A percentile compares a stretch with the other conserved stretches of the same genome.
Evolutionary conservation across 2,888 invertebrate species (phyloP).

Genomic region (Abrostola triplasia): DNA sequence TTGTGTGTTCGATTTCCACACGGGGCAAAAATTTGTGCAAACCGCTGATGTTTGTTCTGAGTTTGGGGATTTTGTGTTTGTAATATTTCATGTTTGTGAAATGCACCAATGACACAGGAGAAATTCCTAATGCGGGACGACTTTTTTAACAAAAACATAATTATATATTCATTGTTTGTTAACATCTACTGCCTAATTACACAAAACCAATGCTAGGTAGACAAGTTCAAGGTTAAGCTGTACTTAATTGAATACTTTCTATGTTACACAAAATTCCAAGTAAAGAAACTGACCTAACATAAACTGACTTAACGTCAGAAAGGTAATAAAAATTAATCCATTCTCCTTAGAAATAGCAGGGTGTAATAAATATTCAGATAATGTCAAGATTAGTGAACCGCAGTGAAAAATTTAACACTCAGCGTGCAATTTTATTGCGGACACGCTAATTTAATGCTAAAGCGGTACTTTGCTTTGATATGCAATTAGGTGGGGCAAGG

Average conservation of each 20-base stretch:
- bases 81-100: too few species aligned
- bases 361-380: slow-evolving; percentile 49
- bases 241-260: too few species aligned
- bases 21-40: too few species aligned
- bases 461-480: slow-evolving; percentile 6
- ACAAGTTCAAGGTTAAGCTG: not conserved
- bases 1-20: too few species aligned
- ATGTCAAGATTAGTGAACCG: slow-evolving; percentile 45
- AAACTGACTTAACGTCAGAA: slow-evolving; percentile 34
- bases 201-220: slow-evolving; percentile 2
- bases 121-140: too few species aligned
- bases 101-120: too few species aligned
- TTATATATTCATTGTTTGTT: too few species aligned
- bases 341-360: slow-evolving; percentile 34
- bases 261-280: slow-evolving; percentile 15
- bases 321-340: slow-evolving; percentile 42
- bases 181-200: too few species aligned
- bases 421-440: slow-evolving; percentile 41
- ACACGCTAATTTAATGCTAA: slow-evolving; percentile 37
- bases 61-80: too few species aligned
- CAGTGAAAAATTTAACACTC: slow-evolving; percentile 52
- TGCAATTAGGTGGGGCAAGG: slow-evolving; percentile 4
- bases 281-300: slow-evolving; percentile 28
- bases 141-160: too few species aligned
- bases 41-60: too few species aligned